Evolutionary conservation across 2,888 invertebrate species (phyloP), one percentile per base, ranked within the genome.

Genomic region (Synergus laeviventris): DNA sequence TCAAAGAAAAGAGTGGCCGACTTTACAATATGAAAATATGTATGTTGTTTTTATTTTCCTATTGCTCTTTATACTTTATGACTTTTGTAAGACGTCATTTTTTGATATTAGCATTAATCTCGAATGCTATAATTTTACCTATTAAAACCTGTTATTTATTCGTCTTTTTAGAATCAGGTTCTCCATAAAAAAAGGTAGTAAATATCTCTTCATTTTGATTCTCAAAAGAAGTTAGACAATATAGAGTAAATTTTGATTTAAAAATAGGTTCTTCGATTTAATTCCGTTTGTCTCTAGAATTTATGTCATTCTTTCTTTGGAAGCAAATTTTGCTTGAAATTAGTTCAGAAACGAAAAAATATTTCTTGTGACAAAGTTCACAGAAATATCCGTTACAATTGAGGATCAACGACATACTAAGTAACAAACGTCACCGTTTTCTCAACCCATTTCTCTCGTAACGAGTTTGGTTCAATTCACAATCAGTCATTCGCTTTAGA

Each of bases 341-440:
- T 61, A 31, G n/a, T 18, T 18, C 11, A 39, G 14, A 64, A 9
- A 18, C 3, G 0, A 18, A 54, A 49, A n/a, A 39, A 42, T 45
- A 1, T 12, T 66, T 66, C 11, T 45, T 9, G 9, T 24, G 24
- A 66, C 24, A 39, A 39, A 62, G 62, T 62, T 62, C 18, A 18
- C 38, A 18, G 38, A 39, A 39, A 39, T 62, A 38, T 62, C 38
- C 8, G 66, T 24, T 45, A 31, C 16, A 66, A 45, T 66, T 66
- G 24, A 24, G 16, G 8, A 45, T 66, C 66, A 66, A 54, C 18
- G 1, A 11, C 54, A 54, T 66, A 24, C 24, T 12, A 14, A 60
- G 31, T 61, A 16, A 61, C 61, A n/a, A 61, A 61, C 61, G 61
- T 61, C 61, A 61, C 61, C 8, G 61, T 61, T 61, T 61, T 61